Evolutionary conservation across 2,888 invertebrate genomes (phyloP), one percentile per base, ranked within the genome.

Genomic region (Quadriops clusia): DNA sequence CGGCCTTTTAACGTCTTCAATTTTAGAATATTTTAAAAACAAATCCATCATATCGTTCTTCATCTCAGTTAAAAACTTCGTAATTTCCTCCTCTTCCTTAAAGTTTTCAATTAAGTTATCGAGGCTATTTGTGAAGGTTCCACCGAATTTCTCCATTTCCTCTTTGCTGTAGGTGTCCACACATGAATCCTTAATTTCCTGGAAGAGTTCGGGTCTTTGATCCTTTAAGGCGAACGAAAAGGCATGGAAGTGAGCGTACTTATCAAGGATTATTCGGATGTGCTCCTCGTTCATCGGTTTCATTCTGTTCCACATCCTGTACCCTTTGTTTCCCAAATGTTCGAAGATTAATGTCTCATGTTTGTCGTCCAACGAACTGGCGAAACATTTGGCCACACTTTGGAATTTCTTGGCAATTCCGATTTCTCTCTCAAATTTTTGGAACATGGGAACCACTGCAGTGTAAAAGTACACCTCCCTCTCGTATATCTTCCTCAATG

Each of bases 381-480:
- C 30, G 25, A 40, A 40, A 34, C 30, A 42, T 28, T 34, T 27
- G 3, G 43, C 37, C 17, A 21, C 37, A 5, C 38, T 33, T 8
- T 31, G 28, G 18, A 42, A 46, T 5, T 33, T 22, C n/a, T 30
- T 20, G 7, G 40, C 30, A 3, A 20, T 22, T 21, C 14, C 28
- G 11, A 38, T 39, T 22, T 36, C 13, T 37, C 44, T 38, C 16
- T 13, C 8, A 26, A 50, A 33, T 32, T 41, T 28, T 17, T 26
- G 17, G 13, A 51, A 44, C 17, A 30, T 38, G 4, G 39, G 34
- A 6, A 51, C 34, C 4, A 51, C 35, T 5, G 22, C 33, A 8
- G 36, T 32, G 32, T 51, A 53, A 5, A 45, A 23, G 28, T 39
- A 44, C 5, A 45, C 39, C 40, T 53, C 53, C 6, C 46, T 38